phyloP scores from a whole-genome alignment of 2,797 vertebrate species.

The Garrulus glandarius region DNA sequence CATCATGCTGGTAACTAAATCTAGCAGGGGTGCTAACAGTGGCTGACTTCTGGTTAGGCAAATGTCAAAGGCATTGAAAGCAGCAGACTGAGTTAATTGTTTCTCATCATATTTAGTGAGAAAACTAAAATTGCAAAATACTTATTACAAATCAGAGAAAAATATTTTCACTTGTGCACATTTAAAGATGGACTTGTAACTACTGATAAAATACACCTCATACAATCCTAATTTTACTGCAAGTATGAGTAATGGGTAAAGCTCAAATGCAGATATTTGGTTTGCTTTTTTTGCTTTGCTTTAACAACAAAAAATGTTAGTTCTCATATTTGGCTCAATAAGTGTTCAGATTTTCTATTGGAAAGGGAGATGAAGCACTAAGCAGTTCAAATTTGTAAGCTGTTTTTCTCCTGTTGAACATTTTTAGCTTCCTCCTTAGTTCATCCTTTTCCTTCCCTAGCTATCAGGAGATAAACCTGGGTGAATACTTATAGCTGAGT shows the following conservation, averaged over 20 bases:
- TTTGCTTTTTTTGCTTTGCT: background rate
- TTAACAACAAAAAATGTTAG: background rate
- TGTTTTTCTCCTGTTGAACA: background rate
- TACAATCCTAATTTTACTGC: background rate
- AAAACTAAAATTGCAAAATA: background rate
- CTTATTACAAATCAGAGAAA: background rate
- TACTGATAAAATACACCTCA: background rate
- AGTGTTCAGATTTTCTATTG: background rate
- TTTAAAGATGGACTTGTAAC: background rate
- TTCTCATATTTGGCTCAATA: background rate
- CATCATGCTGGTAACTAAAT: background rate
- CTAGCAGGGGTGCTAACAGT: background rate
- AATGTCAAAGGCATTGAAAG: constrained; percentile 16
- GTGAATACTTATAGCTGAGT: background rate
- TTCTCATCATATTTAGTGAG: background rate
- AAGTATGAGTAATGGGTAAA: background rate
- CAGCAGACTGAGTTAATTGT: background rate
- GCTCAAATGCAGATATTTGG: background rate
- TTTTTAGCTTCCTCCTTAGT: background rate
- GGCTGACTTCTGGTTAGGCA: background rate
- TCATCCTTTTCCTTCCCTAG: background rate
- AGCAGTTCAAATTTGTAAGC: background rate
- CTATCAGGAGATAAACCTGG: background rate
- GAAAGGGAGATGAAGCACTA: background rate
- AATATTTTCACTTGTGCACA: background rate